Conservation (phyloP, 2,113 vertebrate genomes). For the Pica pica region DNA sequence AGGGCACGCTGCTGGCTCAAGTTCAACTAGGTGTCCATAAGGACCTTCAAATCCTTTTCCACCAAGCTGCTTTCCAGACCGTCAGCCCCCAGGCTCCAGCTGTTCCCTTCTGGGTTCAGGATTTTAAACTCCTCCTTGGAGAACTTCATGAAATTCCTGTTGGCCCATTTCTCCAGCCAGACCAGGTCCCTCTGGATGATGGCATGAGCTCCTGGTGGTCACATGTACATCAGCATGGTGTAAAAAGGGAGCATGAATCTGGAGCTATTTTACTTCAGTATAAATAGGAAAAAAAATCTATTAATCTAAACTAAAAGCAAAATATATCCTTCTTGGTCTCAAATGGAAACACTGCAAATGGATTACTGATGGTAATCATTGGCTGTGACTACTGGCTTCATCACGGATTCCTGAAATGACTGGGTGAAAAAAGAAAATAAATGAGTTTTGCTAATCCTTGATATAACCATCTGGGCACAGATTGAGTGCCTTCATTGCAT, state of each 20-base stretch:
- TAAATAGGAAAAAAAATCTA: background rate
- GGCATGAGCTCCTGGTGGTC: background rate
- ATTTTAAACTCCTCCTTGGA: background rate
- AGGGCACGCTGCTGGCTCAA: background rate
- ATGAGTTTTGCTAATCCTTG: background rate
- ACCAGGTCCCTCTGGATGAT: background rate
- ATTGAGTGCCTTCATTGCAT: background rate
- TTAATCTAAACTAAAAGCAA: background rate
- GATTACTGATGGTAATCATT: background rate
- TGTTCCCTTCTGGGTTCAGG: background rate
- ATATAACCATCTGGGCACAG: background rate
- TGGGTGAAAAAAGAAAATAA: background rate
- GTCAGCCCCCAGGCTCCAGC: background rate
- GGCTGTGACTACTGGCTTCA: background rate
- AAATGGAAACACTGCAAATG: background rate
- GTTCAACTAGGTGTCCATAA: background rate
- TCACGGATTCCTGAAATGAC: background rate
- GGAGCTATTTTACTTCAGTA: background rate
- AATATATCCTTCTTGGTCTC: background rate
- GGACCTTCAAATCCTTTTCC: background rate
- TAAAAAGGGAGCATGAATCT: background rate
- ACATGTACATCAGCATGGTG: background rate
- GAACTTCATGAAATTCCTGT: background rate
- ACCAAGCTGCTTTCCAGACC: background rate
- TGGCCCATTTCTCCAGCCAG: background rate